Evolutionary conservation across 2,888 invertebrate species (phyloP), one percentile per base, ranked within the genome.

Genomic region (Doris montereyensis): DNA sequence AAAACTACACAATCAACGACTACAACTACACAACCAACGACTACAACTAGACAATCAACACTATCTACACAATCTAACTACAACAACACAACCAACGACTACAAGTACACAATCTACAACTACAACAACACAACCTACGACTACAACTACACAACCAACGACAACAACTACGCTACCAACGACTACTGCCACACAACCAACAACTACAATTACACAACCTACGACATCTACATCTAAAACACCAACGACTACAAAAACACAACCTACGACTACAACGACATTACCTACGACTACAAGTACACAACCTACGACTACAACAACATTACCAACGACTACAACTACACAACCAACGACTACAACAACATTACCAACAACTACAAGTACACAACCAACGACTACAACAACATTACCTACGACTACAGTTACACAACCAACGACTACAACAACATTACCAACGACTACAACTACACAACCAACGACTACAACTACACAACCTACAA

Each of bases 141-240:
- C 62, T 62, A 62, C 62, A 62, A 62, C 62, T 62, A 62, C 62
- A 62, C 5, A 13, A 5, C 17, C 21, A 52, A 52, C 52, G 24
- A 5, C n/a, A 13, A 62, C n/a, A 62, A 62, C n/a, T 62, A 62
- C 62, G n/a, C 5, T 5, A 5, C 17, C 5, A 21, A 5, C 62
- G 5, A 62, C 62, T 13, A 62, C 62, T 13, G n/a, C 8, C 5
- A 62, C 62, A 5, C 5, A 13, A 5, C 17, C 21, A 62, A 62
- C 62, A 62, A 62, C n/a, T 62, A 62, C 62, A 62, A 13, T n/a
- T 62, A 13, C 17, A 62, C 62, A 62, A 62, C 62, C n/a, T 13
- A 13, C 17, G n/a, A 13, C 17, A 62, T 5, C 62, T 62, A 62
- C 62, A 62, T 13, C 62, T 62, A 5, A 13, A 62, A 62, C 62